These are phyloP conservation scores for Drosophila crucigera DNA, from an alignment of 2,888 invertebrate genomes.

Conservation along the genomic window DNA sequence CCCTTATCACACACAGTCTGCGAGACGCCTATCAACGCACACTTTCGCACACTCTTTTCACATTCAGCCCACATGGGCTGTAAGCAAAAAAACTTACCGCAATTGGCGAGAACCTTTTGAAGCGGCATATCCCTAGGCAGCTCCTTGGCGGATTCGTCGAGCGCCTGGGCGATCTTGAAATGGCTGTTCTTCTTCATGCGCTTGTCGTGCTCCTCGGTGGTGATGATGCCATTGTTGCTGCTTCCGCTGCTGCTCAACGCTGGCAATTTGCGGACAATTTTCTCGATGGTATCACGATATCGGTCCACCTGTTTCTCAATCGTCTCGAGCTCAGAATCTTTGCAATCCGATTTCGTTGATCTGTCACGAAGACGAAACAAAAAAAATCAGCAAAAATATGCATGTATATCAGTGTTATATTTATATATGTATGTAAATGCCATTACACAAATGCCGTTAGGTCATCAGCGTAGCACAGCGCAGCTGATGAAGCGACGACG, in stretches of 20 bases:
- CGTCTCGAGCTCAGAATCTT: slow-evolving; percentile 83
- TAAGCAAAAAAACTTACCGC: slow-evolving; percentile 73
- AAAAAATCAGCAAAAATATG: slow-evolving; percentile 9
- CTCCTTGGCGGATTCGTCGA: slow-evolving; percentile 90
- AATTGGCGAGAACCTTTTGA: slow-evolving; percentile 82
- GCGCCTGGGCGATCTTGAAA: slow-evolving; percentile 91
- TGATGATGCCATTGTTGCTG: slow-evolving; percentile 69
- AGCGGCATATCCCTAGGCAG: slow-evolving; percentile 87
- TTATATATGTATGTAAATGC: slow-evolving; percentile 3
- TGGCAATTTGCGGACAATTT: slow-evolving; percentile 85
- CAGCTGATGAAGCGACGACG: slow-evolving; percentile 44
- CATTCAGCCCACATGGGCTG: not conserved
- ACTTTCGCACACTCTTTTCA: not conserved
- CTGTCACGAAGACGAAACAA: slow-evolving; percentile 37
- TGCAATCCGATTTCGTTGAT: slow-evolving; percentile 73
- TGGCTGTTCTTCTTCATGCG: slow-evolving; percentile 95
- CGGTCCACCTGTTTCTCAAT: slow-evolving; percentile 84
- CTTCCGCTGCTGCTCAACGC: slow-evolving; percentile 72
- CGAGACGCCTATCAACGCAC: slow-evolving; percentile 18
- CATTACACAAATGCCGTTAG: slow-evolving; percentile 61
- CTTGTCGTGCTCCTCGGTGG: slow-evolving; percentile 89
- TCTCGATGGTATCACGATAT: slow-evolving; percentile 85
- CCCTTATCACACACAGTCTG: slow-evolving; percentile 20
- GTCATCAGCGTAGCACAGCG: slow-evolving; percentile 61
- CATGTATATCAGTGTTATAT: not conserved